These are phyloP conservation scores for Poecilia latipinna DNA, from an alignment of 2,113 vertebrate genomes.

Conservation along the genomic window DNA sequence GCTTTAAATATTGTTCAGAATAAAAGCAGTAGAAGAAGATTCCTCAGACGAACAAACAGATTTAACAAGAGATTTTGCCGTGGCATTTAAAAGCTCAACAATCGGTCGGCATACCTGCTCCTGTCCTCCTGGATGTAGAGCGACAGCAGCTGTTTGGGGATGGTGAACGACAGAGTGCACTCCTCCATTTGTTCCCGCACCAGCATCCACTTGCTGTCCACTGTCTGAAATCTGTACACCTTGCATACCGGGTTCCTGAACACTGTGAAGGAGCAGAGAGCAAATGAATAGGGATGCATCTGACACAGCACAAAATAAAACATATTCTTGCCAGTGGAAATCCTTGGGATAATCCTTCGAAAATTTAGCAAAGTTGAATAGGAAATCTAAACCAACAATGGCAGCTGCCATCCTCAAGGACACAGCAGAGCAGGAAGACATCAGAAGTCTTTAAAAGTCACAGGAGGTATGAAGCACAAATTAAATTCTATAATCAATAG, in stretches of 20 bases:
- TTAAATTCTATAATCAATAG: constrained; percentile 76
- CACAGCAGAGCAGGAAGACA: constrained; percentile 24
- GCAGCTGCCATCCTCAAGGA: constrained; percentile 42
- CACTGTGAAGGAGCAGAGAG: constrained; percentile 78
- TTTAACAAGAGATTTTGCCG: neutral
- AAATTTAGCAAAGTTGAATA: constrained; percentile 14
- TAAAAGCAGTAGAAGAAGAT: neutral
- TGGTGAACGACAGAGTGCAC: constrained; percentile 91
- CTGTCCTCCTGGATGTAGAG: constrained; percentile 95
- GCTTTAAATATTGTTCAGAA: neutral
- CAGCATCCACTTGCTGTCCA: constrained; percentile 94
- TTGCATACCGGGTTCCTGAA: constrained; percentile 94
- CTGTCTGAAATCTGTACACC: constrained; percentile 93
- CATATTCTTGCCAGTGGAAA: constrained; percentile 11
- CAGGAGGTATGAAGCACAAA: constrained; percentile 60
- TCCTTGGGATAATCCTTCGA: neutral
- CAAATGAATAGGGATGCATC: constrained; percentile 5
- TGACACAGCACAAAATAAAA: constrained; percentile 24
- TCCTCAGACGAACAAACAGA: neutral
- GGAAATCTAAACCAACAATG: constrained; percentile 27
- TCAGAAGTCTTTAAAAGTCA: constrained; percentile 51
- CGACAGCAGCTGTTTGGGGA: constrained; percentile 92
- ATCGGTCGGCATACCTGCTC: constrained; percentile 84
- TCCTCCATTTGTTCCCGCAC: constrained; percentile 98
- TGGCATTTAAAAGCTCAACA: neutral